A percentile compares a stretch with the other conserved stretches of the same genome.
Evolutionary conservation across 1,140 invertebrate species (phyloP).

Genomic region (Nymphalis io): DNA sequence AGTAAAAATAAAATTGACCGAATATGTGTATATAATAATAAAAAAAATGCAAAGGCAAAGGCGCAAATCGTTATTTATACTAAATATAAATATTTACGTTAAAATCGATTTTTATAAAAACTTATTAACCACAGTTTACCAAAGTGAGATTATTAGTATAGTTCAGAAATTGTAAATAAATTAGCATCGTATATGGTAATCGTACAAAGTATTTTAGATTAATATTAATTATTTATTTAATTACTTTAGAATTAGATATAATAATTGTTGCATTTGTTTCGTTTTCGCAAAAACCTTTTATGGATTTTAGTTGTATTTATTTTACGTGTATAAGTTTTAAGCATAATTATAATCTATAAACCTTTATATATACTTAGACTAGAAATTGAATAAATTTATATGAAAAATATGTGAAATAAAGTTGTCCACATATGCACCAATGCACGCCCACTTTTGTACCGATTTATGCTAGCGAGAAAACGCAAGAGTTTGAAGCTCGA

Average conservation of each 20-base stretch:
- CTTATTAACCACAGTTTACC: constrained; percentile 80
- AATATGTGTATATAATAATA: neutral
- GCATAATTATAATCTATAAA: too few relatives aligned
- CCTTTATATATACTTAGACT: too few relatives aligned
- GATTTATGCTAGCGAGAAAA: too few relatives aligned
- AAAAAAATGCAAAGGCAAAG: neutral
- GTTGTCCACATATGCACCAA: too few relatives aligned
- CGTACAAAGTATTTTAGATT: constrained; percentile 78
- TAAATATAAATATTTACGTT: constrained; percentile 17
- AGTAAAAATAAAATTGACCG: neutral
- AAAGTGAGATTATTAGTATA: constrained; percentile 81
- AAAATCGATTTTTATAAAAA: constrained; percentile 30
- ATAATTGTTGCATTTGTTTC: constrained; percentile 76
- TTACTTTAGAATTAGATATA: constrained; percentile 51
- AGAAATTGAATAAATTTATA: too few relatives aligned
- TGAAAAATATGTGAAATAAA: too few relatives aligned
- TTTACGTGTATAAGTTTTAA: too few relatives aligned
- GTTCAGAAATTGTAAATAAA: constrained; percentile 52
- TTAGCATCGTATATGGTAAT: constrained; percentile 41
- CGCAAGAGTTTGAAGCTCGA: neutral
- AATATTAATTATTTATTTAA: constrained; percentile 67
- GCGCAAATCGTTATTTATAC: too few relatives aligned
- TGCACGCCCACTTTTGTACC: too few relatives aligned
- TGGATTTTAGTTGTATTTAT: constrained; percentile 74
- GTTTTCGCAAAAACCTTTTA: constrained; percentile 66